Base-by-base conservation (phyloP, 2,797 vertebrate species). In the Halcyon badia region DNA sequence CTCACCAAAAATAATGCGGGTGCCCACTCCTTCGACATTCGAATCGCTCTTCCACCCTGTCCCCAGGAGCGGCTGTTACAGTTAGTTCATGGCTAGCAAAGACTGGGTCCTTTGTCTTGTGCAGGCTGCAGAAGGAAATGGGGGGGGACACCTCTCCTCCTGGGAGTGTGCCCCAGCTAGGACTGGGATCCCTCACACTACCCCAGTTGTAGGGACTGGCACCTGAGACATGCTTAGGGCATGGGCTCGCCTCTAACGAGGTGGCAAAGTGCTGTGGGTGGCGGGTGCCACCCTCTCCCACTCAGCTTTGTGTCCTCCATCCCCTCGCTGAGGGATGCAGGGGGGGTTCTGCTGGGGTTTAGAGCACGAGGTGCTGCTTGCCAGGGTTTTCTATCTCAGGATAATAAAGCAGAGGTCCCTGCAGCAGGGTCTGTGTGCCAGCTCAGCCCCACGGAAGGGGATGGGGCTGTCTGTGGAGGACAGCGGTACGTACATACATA, bases 91-190 rank as follows among this genome's bases (percentile, higher is more conserved):
- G 65, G 46, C 61, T 39, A 3, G 64, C n/a, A 11, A 70, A 88
- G 87, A 94, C 41, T 69, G 72, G 15, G 18, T 8, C 31, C 84
- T 95, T 92, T 96, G 95, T 96, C 72, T 49, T 13, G 20, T 6
- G 3, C 0, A 4, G 49, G 52, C 49, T 69, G 70, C 61, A 39
- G 90, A 10, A 58, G 44, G 84, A 14, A 16, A 12, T 1, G 10
- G 9, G 52, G 7, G 66, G 20, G 68, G 21, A 8, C 7, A 30
- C 86, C 41, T 24, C 6, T 70, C 8, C 57, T 35, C 11, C 51
- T 31, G 31, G 37, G 54, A 16, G 16, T 3, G 9, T 3, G 3
- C 2, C 57, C 83, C 68, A 9, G 51, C 33, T 21, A 56, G 61
- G 42, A 13, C 4, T 10, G 64, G 76, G 65, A 48, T 84, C 42